Evolutionary conservation across 2,113 vertebrate genomes (phyloP).

Genomic region (Thryonomys swinderianus): DNA sequence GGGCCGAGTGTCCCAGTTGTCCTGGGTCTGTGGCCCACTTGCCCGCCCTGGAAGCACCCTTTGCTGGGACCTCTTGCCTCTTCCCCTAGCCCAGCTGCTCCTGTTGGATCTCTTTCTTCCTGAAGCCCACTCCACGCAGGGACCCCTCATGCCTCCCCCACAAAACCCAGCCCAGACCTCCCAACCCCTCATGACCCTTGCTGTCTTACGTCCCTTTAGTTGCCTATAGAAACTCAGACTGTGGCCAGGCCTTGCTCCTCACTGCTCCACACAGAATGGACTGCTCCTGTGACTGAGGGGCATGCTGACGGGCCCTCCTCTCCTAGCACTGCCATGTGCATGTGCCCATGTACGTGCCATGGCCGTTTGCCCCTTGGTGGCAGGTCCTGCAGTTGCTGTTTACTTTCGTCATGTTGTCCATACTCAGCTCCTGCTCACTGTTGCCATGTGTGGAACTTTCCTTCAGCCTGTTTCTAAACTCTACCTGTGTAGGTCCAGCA

Average conservation of each 20-base stretch:
- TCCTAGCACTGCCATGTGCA: neutral
- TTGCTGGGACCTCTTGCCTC: neutral
- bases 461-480: neutral
- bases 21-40: neutral
- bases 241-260: neutral
- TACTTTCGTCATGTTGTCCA: neutral
- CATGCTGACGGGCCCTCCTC: neutral
- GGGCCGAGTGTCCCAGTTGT: neutral
- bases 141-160: neutral
- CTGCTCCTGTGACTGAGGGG: neutral
- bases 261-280: neutral
- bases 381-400: neutral
- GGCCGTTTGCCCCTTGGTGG: neutral
- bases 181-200: neutral
- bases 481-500: neutral
- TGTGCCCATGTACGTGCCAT: rapidly evolving
- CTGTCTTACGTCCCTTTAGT: neutral
- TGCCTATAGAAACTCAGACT: neutral
- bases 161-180: neutral
- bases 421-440: neutral
- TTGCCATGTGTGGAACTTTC: neutral
- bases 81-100: neutral
- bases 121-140: neutral
- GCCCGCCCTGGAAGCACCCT: neutral
- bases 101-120: neutral